phyloP scores from a whole-genome alignment of 2,113 vertebrate genomes.

The Neogobius melanostomus region DNA sequence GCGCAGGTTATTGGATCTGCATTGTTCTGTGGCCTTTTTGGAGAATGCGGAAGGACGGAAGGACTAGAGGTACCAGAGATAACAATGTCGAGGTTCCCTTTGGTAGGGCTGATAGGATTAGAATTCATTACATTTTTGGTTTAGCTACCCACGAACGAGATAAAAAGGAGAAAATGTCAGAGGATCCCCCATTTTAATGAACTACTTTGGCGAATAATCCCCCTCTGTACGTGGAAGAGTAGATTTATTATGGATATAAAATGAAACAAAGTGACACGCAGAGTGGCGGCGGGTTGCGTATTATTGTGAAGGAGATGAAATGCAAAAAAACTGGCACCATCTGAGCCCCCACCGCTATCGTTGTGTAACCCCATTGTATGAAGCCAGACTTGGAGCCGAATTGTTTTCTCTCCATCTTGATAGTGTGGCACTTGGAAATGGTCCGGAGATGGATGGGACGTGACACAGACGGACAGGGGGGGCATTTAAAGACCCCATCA shows the following conservation, averaged over 20 bases:
- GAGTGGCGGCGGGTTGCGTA: conserved; percentile 45
- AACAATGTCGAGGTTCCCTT: not conserved
- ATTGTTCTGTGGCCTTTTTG: not conserved
- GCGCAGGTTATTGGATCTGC: not conserved
- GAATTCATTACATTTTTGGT: not conserved
- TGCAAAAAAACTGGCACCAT: conserved; percentile 34
- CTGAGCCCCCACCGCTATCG: conserved; percentile 40
- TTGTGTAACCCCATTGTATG: conserved; percentile 40
- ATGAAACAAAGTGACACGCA: conserved; percentile 65
- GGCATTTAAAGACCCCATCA: conserved; percentile 76
- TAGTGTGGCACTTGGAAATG: conserved; percentile 61
- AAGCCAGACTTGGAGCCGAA: conserved; percentile 43
- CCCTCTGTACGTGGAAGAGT: conserved; percentile 27
- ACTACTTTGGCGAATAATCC: conserved; percentile 55
- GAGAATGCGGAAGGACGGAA: not conserved
- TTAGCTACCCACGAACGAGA: conserved; percentile 35
- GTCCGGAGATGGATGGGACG: conserved; percentile 68
- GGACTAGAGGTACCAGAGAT: not conserved
- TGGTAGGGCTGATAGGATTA: not conserved
- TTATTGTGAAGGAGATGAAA: conserved; percentile 64
- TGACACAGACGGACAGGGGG: conserved; percentile 71
- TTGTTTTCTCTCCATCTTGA: conserved; percentile 59
- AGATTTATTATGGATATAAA: conserved; percentile 57
- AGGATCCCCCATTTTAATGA: conserved; percentile 57
- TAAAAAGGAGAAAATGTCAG: conserved; percentile 53